A percentile compares a stretch with the other conserved stretches of the same genome.
Evolutionary conservation across 37 sponge, comb jelly and placozoan genomes (phyloP).

Genomic region (Lycopodina hypogea): DNA sequence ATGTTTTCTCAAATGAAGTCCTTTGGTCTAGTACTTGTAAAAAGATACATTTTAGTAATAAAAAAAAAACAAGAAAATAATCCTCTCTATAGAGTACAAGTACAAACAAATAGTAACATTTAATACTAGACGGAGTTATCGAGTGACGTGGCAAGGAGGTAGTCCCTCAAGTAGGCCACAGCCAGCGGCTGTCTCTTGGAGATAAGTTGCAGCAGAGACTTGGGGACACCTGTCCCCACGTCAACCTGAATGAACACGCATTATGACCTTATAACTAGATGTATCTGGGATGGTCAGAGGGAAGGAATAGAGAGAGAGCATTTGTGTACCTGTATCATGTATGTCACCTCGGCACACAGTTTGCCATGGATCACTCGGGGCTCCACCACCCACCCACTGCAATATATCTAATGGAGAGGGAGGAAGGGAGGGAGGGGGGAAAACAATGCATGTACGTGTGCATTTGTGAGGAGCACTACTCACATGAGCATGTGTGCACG

Average conservation of each 20-base stretch:
- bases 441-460: neutral
- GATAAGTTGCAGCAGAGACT: constrained; percentile 49
- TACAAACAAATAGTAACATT: too few species aligned
- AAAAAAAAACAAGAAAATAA: too few species aligned
- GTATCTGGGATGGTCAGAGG: neutral
- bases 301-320: too few species aligned
- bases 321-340: constrained; percentile 76
- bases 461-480: too few species aligned
- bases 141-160: constrained; percentile 48
- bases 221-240: constrained; percentile 55
- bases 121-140: neutral
- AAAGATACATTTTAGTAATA: too few species aligned
- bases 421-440: neutral
- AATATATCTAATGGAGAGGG: constrained; percentile 45
- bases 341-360: constrained; percentile 43
- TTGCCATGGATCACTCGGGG: constrained; percentile 16
- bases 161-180: constrained; percentile 77
- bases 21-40: too few species aligned
- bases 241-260: constrained; percentile 54
- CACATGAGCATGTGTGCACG: too few species aligned
- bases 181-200: constrained; percentile 80
- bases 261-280: neutral
- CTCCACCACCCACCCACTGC: constrained; percentile 83
- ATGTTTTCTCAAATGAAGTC: too few species aligned
- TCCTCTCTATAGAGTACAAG: too few species aligned